Base-by-base conservation (phyloP, 2,888 invertebrate species). In the Synergus itoensis region DNA sequence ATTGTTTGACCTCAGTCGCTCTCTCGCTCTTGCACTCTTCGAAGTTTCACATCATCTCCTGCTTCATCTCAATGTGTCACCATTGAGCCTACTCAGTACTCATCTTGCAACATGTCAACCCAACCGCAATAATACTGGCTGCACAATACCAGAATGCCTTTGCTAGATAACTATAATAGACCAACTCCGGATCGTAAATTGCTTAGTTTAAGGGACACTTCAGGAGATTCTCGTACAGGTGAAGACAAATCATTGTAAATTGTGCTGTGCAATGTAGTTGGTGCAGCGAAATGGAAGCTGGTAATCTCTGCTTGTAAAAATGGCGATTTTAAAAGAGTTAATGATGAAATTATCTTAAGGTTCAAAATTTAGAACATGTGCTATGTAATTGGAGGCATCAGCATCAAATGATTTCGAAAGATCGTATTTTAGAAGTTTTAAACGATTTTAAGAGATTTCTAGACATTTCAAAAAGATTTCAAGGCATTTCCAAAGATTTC, bases 1-100 rank as follows among this genome's bases (percentile, higher is more conserved):
- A 84, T 84, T 79, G 82, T 81, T 80, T 84, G 84, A 84, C 82
- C 84, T 81, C 77, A 53, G 60, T 69, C 60, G 62, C 18, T 78
- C 78, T 78, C 78, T 69, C 21, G 57, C 69, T 69, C 43, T 53
- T 73, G 36, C 53, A 53, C 53, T 73, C 53, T 53, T 73, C 18
- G 62, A 40, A 48, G 77, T 53, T 67, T 14, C 60, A 41, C 77
- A 67, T 57, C 77, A 79, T 77, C 60, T 48, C 82, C 79, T 77
- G 73, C 76, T 63, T 53, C 18, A 57, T 53, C 77, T 78, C 78
- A 81, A 83, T 83, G 83, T 83, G 80, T 80, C 81, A 83, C 81
- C 83, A 81, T 67, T 41, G 77, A 67, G 62, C 11, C 78, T 41
- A 53, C 18, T 16, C 65, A 36, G 36, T 41, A 53, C 36, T 65